Evolutionary conservation across 1,140 invertebrate genomes (phyloP), one percentile per base, ranked within the genome.

Genomic region (Luehdorfia chinensis): DNA sequence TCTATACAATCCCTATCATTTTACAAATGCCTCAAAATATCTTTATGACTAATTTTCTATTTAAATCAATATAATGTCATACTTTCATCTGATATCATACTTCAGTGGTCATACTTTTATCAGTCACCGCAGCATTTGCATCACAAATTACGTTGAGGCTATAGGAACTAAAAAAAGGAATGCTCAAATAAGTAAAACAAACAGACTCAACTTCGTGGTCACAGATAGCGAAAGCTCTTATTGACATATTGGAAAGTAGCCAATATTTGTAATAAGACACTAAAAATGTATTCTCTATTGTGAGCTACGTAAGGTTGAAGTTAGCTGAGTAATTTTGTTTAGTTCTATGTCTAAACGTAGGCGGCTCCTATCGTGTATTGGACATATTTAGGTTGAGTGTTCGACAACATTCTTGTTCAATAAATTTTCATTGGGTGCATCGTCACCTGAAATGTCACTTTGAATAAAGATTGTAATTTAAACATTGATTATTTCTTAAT

Each of bases 141-240:
- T 21, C 6, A 21, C 6, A 21, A 21, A 21, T 6, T 21, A 21
- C 6, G 6, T 21, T 21, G 19, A 2, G 19, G 2, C 19, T 21
- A 3, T 6, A 21, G 19, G 19, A 3, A 21, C 19, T 6, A 21
- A 18, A 51, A 65, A 67, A n/a, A n/a, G n/a, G 53, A 67, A 71
- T 71, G 64, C 72, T 55, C 47, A 66, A 76, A 83, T 37, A 60
- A 55, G 55, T 72, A 69, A 73, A 77, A 66, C 59, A 76, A 79
- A 79, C 68, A 77, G 71, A 68, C 52, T 57, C 37, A 54, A 30
- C 50, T 55, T 65, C 64, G 66, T 64, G 66, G 75, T 72, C 71
- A 77, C 63, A 63, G 77, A 83, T 77, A 83, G 75, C 78, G 78
- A 83, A 83, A 83, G 78, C 74, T 75, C 56, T 59, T 79, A 77